Conservation (phyloP, 2,113 vertebrate species). For the Malurus cyaneus region DNA sequence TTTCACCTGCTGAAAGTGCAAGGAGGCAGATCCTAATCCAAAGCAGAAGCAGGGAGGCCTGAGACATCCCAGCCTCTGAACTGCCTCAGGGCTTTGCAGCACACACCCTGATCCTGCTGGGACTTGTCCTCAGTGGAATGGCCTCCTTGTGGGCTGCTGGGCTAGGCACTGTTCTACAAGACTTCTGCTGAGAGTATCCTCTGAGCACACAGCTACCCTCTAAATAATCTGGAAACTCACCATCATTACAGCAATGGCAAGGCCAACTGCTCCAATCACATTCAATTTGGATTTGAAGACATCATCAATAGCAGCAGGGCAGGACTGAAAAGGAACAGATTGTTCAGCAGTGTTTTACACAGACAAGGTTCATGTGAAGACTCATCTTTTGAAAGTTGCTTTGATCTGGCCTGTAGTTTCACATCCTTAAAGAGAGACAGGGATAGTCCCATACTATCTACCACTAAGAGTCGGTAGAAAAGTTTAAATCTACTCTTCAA, state of each 20-base stretch:
- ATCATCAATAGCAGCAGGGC: slow-evolving; percentile 79
- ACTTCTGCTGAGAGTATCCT: background rate
- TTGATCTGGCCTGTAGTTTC: background rate
- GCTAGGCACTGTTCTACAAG: background rate
- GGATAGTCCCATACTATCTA: background rate
- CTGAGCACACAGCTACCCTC: background rate
- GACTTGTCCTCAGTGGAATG: background rate
- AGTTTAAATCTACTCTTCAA: background rate
- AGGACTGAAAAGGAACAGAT: slow-evolving; percentile 73
- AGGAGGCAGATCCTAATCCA: background rate
- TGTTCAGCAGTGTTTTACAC: background rate
- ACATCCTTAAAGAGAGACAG: background rate
- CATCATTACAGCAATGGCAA: slow-evolving; percentile 87
- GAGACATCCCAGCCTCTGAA: background rate
- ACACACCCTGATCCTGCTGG: background rate
- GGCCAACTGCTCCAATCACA: slow-evolving; percentile 86
- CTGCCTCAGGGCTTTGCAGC: background rate
- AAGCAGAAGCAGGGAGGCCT: background rate
- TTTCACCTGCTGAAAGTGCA: background rate
- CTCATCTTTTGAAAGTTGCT: background rate
- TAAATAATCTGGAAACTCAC: slow-evolving; percentile 68
- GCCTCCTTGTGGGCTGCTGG: background rate
- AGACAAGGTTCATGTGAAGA: background rate
- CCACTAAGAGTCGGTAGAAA: background rate
- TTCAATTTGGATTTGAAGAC: slow-evolving; percentile 88